A percentile compares a stretch with the other conserved stretches of the same genome.
These are phyloP conservation scores for Coecobrya sp. DNA, from an alignment of 2,888 invertebrate species.

Conservation along the genomic window DNA sequence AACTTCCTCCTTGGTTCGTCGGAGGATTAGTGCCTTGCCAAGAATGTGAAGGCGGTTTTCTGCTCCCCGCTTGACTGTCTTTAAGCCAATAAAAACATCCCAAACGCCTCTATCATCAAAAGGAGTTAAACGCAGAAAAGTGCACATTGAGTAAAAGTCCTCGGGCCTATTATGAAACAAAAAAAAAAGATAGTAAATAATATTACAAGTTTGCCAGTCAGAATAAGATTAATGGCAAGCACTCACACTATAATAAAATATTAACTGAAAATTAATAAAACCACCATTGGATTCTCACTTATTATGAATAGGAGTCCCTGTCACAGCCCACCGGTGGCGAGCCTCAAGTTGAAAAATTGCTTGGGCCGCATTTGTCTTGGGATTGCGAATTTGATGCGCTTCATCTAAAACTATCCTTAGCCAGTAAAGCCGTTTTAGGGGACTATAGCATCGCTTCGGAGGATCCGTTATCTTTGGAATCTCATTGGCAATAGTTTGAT, in stretches of 20 bases:
- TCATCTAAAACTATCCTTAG: slow-evolving; percentile 96
- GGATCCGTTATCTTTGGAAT: slow-evolving; percentile 76
- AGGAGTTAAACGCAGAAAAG: slow-evolving; percentile 95
- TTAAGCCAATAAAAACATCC: slow-evolving; percentile 97
- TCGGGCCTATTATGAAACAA: slow-evolving; percentile 88
- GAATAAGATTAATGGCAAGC: too few species aligned
- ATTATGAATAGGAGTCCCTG: slow-evolving; percentile 97
- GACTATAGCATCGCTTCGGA: slow-evolving; percentile 87
- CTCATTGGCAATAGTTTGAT: slow-evolving; percentile 87
- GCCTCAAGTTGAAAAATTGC: slow-evolving; percentile 91
- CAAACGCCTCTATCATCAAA: slow-evolving; percentile 96
- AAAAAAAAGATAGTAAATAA: too few species aligned
- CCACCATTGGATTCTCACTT: too few species aligned
- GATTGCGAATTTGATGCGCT: slow-evolving; percentile 96
- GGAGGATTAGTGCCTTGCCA: slow-evolving; percentile 94
- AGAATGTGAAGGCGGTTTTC: slow-evolving; percentile 93
- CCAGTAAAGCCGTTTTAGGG: slow-evolving; percentile 93
- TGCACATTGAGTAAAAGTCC: slow-evolving; percentile 92
- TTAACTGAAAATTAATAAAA: too few species aligned
- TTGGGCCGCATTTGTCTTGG: slow-evolving; percentile 92
- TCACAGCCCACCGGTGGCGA: slow-evolving; percentile 93
- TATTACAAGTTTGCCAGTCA: too few species aligned
- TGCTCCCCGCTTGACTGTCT: slow-evolving; percentile 88
- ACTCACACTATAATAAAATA: too few species aligned
- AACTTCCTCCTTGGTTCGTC: slow-evolving; percentile 95